These are phyloP conservation scores for Raphicerus campestris DNA, from an alignment of 2,113 vertebrate genomes.

Conservation along the genomic window DNA sequence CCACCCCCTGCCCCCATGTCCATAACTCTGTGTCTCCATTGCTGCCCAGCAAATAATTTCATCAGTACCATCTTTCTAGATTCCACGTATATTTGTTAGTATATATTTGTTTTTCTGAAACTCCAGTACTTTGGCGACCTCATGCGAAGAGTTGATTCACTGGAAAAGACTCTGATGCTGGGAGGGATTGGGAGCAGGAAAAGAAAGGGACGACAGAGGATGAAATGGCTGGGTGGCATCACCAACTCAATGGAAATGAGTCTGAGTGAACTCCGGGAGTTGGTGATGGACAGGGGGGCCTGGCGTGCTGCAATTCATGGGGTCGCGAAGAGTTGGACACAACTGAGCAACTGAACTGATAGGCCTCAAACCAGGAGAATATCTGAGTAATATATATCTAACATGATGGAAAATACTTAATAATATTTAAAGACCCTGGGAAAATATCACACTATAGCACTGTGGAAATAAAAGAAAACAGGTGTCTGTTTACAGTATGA, in stretches of 20 bases:
- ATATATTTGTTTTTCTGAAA: not conserved
- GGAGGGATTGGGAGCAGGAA: too few relatives aligned
- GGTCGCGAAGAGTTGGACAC: too few relatives aligned
- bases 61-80: not conserved
- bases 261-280: too few relatives aligned
- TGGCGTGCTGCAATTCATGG: too few relatives aligned
- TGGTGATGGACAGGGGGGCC: too few relatives aligned
- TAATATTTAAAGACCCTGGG: not conserved
- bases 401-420: not conserved
- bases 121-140: too few relatives aligned
- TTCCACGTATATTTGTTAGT: not conserved
- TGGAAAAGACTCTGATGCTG: too few relatives aligned
- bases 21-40: not conserved
- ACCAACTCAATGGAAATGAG: fast-evolving
- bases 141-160: too few relatives aligned
- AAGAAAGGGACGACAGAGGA: fast-evolving
- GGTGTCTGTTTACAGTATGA: not conserved
- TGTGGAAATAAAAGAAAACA: not conserved
- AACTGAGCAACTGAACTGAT: too few relatives aligned
- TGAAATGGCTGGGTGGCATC: too few relatives aligned
- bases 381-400: not conserved
- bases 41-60: not conserved
- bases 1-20: not conserved
- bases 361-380: not conserved
- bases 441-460: not conserved